A percentile compares a stretch with the other conserved stretches of the same genome.
Conservation (phyloP, 1,140 invertebrate genomes). For the Mya arenaria region DNA sequence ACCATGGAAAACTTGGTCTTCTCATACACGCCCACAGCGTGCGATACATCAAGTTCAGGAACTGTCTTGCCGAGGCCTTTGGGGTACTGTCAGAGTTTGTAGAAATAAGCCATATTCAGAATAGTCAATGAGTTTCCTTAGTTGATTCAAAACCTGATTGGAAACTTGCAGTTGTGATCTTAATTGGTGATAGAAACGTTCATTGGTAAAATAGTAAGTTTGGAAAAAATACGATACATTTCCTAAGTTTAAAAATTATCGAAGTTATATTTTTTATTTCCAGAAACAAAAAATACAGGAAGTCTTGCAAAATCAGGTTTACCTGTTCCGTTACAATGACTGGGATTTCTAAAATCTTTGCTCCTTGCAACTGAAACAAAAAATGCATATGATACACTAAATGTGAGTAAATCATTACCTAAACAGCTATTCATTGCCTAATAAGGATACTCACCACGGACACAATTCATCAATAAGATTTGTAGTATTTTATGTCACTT, state of each 20-base stretch:
- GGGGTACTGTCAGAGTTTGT: slow-evolving; percentile 83
- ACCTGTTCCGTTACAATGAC: slow-evolving; percentile 90
- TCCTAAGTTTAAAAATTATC: too few relatives aligned
- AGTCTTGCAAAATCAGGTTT: slow-evolving; percentile 6
- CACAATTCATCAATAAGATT: too few relatives aligned
- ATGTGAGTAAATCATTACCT: background rate
- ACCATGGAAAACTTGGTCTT: slow-evolving; percentile 95
- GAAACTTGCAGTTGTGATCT: too few relatives aligned
- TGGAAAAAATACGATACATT: too few relatives aligned
- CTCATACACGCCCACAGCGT: slow-evolving; percentile 84
- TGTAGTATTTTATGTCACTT: too few relatives aligned
- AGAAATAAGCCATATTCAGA: background rate
- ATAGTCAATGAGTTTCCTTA: too few relatives aligned
- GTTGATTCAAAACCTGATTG: too few relatives aligned
- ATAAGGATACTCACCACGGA: background rate
- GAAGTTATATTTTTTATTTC: too few relatives aligned
- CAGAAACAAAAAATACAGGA: too few relatives aligned
- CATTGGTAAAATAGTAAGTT: too few relatives aligned
- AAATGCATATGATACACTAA: slow-evolving; percentile 12
- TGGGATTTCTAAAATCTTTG: slow-evolving; percentile 90
- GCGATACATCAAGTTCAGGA: slow-evolving; percentile 84
- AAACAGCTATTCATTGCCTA: background rate
- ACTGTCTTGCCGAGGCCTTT: slow-evolving; percentile 90
- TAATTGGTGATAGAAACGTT: too few relatives aligned
- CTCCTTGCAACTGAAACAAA: slow-evolving; percentile 81